A percentile compares a stretch with the other conserved stretches of the same genome.
Conservation (phyloP, 2,113 vertebrate genomes). For the Perognathus longimembris region DNA sequence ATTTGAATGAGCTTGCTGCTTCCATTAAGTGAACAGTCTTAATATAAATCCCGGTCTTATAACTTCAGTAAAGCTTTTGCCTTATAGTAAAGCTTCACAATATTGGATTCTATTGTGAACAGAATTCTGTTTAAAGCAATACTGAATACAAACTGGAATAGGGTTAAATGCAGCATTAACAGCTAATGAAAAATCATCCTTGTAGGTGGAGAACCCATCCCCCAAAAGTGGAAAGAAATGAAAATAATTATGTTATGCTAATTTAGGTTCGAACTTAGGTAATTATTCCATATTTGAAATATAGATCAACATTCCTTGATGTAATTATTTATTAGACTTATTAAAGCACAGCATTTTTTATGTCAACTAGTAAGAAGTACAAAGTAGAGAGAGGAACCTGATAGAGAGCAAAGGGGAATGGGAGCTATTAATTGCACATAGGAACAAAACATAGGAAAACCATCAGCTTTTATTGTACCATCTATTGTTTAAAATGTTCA, state of each 20-base stretch:
- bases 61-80: neutral
- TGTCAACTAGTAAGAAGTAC: neutral
- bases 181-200: constrained; percentile 63
- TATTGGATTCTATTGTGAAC: neutral
- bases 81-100: neutral
- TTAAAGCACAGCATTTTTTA: constrained; percentile 27
- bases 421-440: neutral
- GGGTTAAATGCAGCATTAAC: constrained; percentile 37
- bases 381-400: neutral
- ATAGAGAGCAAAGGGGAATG: neutral
- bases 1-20: neutral
- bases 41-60: constrained; percentile 43
- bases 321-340: constrained; percentile 42
- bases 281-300: constrained; percentile 63
- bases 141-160: neutral
- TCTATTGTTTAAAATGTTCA: neutral
- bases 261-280: constrained; percentile 48
- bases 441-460: neutral
- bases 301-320: neutral
- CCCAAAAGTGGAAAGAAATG: neutral
- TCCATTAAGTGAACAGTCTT: neutral
- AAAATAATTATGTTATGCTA: constrained; percentile 29
- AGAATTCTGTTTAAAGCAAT: neutral
- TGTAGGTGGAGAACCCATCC: constrained; percentile 12
- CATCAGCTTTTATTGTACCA: neutral